Evolutionary conservation across 2,113 vertebrate species (phyloP).

Genomic region (Poecile atricapillus): DNA sequence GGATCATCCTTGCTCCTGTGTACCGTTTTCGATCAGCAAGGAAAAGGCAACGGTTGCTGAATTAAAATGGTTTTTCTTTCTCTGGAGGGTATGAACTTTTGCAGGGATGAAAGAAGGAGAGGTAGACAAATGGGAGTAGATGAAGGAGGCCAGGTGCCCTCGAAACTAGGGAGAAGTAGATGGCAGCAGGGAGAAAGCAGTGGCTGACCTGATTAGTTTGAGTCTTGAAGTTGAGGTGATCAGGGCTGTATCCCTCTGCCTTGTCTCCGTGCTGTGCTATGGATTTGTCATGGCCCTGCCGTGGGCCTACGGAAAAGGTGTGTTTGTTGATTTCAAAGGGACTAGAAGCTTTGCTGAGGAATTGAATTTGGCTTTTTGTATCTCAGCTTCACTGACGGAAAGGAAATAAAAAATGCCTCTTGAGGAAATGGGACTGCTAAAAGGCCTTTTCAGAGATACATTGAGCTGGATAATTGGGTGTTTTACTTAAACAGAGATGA

Average conservation of each 20-base stretch:
- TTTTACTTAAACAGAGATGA: not conserved
- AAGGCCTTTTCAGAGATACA: not conserved
- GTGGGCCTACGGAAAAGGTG: not conserved
- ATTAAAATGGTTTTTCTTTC: not conserved
- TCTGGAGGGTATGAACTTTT: not conserved
- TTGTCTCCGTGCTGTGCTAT: fast-evolving
- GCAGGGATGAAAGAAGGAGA: not conserved
- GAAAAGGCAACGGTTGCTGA: not conserved
- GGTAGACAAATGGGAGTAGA: not conserved
- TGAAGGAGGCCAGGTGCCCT: not conserved
- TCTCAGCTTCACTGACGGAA: not conserved
- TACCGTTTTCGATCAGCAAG: not conserved
- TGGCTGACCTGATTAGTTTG: not conserved
- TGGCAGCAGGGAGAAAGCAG: not conserved
- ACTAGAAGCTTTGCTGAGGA: not conserved
- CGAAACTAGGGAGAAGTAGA: not conserved
- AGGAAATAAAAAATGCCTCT: not conserved
- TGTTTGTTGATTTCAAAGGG: not conserved
- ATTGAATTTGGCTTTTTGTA: not conserved
- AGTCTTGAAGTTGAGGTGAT: not conserved
- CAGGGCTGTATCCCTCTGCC: not conserved
- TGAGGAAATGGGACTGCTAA: not conserved
- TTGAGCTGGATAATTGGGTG: not conserved
- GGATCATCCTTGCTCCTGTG: not conserved
- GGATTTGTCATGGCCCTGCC: not conserved